phyloP scores from a whole-genome alignment of 2,888 invertebrate species.

The Lasioglossum lativentre region DNA sequence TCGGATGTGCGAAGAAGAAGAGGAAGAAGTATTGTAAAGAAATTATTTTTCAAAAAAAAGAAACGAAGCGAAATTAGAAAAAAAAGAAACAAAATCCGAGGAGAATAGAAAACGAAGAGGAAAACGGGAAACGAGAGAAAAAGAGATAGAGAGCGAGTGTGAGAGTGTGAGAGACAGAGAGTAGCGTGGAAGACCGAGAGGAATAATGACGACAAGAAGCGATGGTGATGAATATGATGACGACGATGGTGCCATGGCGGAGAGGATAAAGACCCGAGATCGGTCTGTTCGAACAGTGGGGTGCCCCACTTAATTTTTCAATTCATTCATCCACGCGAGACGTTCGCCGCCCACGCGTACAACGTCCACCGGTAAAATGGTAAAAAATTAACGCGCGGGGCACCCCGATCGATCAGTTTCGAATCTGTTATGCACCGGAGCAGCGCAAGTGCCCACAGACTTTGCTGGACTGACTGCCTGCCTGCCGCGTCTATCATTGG shows the following conservation, averaged over 20 bases:
- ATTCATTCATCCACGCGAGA: conserved; percentile 71
- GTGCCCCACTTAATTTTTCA: conserved; percentile 79
- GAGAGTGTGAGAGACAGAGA: not conserved
- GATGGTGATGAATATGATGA: conserved; percentile 74
- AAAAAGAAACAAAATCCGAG: conserved; percentile 38
- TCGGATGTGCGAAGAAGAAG: conserved; percentile 48
- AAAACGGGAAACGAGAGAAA: not conserved
- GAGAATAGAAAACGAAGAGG: not conserved
- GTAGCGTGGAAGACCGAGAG: conserved; percentile 14
- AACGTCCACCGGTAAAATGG: conserved; percentile 71
- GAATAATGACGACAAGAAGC: conserved; percentile 67
- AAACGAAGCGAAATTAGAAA: conserved; percentile 32
- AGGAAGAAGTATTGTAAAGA: conserved; percentile 76
- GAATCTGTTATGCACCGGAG: conserved; percentile 73
- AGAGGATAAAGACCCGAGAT: conserved; percentile 68
- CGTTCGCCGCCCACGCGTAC: conserved; percentile 49
- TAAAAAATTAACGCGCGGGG: conserved; percentile 72
- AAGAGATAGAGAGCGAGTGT: conserved; percentile 6
- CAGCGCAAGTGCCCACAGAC: conserved; percentile 80
- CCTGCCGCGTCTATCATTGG: conserved; percentile 83
- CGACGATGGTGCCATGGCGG: conserved; percentile 78
- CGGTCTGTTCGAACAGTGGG: conserved; percentile 77
- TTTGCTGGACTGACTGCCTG: conserved; percentile 80
- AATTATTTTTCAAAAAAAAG: conserved; percentile 80
- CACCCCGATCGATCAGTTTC: conserved; percentile 72